Conservation (phyloP, 2,888 invertebrate species). For the Miltochrista miniata region DNA sequence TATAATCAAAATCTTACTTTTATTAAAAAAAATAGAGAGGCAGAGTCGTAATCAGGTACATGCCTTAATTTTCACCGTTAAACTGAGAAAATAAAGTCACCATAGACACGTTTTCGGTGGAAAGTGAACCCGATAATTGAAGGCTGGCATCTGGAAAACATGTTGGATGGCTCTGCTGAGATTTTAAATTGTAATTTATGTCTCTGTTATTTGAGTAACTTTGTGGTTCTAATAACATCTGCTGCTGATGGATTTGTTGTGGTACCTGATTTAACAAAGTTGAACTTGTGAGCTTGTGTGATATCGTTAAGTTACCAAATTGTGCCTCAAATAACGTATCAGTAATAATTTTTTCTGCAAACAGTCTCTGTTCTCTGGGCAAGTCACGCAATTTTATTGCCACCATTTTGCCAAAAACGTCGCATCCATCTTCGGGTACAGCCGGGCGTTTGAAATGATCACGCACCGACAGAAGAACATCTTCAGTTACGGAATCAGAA, state of each 20-base stretch:
- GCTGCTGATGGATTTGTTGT: background rate
- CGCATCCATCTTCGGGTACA: background rate
- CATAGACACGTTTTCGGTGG: conserved; percentile 6
- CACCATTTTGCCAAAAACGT: background rate
- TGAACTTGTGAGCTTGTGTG: background rate
- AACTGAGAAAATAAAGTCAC: conserved; percentile 8
- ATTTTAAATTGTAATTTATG: conserved; percentile 7
- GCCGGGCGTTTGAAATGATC: background rate
- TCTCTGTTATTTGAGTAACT: conserved; percentile 2
- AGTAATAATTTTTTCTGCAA: background rate
- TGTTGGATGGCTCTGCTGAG: conserved; percentile 7
- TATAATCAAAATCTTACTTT: conserved; percentile 1
- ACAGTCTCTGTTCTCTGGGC: background rate
- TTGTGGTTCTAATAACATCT: background rate
- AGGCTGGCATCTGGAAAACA: conserved; percentile 9
- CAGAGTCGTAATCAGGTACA: conserved; percentile 7
- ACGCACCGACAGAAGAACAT: background rate
- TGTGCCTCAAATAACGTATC: background rate
- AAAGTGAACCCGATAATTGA: conserved; percentile 8
- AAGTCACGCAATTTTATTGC: background rate
- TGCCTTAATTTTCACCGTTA: conserved; percentile 7
- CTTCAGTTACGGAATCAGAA: background rate
- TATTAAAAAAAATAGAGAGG: conserved; percentile 2
- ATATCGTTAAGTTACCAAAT: background rate
- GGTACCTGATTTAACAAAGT: background rate